A percentile compares a stretch with the other conserved stretches of the same genome.
Conservation (phyloP, 2,888 invertebrate species). For the Aphelenchoides bicaudatus region DNA sequence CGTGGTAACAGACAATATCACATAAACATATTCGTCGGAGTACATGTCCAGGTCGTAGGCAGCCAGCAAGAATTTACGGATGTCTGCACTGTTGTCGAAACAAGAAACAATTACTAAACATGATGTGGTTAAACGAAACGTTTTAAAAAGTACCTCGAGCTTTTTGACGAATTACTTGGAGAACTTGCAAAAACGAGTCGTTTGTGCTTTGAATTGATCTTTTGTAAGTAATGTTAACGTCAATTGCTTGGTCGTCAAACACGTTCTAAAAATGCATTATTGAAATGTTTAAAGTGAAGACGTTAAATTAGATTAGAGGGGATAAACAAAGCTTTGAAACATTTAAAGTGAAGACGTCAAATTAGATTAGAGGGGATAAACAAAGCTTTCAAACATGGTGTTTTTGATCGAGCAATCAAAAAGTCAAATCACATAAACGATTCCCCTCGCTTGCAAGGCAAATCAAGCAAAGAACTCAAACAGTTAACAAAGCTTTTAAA, state of each 20-base stretch:
- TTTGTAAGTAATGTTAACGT: slow-evolving; percentile 27
- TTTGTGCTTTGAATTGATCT: slow-evolving; percentile 34
- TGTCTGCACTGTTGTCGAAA: slow-evolving; percentile 40
- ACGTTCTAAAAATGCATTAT: slow-evolving; percentile 10
- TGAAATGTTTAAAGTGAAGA: too few species aligned
- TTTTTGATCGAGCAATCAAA: too few species aligned
- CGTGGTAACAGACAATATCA: slow-evolving; percentile 27
- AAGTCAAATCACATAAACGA: too few species aligned
- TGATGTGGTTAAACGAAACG: not conserved
- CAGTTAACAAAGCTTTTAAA: too few species aligned
- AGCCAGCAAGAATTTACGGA: slow-evolving; percentile 38
- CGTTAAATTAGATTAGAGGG: slow-evolving; percentile 4
- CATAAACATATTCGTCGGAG: slow-evolving; percentile 48
- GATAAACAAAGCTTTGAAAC: not conserved
- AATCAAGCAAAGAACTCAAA: too few species aligned
- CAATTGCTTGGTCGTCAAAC: not conserved
- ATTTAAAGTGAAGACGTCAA: too few species aligned
- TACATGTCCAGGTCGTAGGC: slow-evolving; percentile 39
- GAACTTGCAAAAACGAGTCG: slow-evolving; percentile 28
- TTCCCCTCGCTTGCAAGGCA: too few species aligned
- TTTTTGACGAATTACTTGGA: slow-evolving; percentile 26
- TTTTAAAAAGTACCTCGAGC: slow-evolving; percentile 24
- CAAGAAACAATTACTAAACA: slow-evolving; percentile 40
- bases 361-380: slow-evolving; percentile 3
- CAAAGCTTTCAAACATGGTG: not conserved